Base-by-base conservation (phyloP, 1,140 invertebrate species). In the Atta cephalotes region DNA sequence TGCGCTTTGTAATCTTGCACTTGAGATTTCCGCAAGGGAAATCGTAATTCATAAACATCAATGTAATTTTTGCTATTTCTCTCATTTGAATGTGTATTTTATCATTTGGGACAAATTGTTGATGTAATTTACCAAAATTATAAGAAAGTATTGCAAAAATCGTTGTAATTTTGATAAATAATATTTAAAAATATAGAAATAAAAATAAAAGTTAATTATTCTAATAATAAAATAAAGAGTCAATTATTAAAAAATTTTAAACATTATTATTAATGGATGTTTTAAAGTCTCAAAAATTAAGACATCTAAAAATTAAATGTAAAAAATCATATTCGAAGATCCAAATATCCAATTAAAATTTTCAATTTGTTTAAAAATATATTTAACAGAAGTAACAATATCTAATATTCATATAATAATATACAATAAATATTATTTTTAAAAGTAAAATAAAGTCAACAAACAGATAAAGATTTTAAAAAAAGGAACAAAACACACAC, bases 1-100 rank as follows among this genome's bases (percentile, higher is more conserved):
- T 81, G 78, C 78, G 78, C 78, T 71, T 71, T 81, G 78, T 71
- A 21, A 31, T 53, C 6, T 68, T 4, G 21, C 68, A 14, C n/a
- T 56, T 53, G 31, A 68, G 49, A 68, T 56, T 25, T 31, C 31
- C 31, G 18, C 21, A 63, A 53, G 78, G 16, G 4, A 35, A 56
- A 39, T 31, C 65, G 56, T 56, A n/a, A 53, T 70, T 80, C 16
- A 70, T 80, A 80, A 70, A 70, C 31, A 31, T 0, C 60, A 18
- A 79, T 12, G 3, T 51, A 66, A 80, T n/a, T 80, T 56, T 70
- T 49, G 14, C 9, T 65, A 25, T 68, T 80, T 56, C 28, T 68
- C 56, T 45, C 58, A 16, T 21, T 3, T 77, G n/a, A 77, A 62
- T 62, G 35, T 45, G 3, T 28, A 25, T 4, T 45, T 18, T 39